Base-by-base conservation (phyloP, 2,797 vertebrate species). In the Alca torda region DNA sequence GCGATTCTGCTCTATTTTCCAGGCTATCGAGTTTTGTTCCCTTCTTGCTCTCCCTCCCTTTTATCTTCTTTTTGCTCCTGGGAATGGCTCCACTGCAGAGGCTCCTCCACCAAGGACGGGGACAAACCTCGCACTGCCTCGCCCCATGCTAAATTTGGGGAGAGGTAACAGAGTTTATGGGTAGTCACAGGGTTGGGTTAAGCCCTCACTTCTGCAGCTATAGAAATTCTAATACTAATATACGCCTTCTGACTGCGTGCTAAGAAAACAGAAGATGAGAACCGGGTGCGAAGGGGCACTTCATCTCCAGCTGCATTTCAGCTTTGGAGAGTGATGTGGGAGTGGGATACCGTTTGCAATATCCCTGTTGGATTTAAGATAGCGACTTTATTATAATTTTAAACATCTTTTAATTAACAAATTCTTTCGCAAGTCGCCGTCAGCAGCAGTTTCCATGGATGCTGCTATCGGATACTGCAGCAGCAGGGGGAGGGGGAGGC, bases 351-450 rank as follows among this genome's bases (percentile, higher is more conserved):
- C 0, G 0, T 60, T 91, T 67, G 53, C 78, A 93, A 82, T 67
- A 94, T 53, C 84, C 84, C 75, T 25, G 20, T 25, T 85, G 84
- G 86, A 92, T 90, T 92, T 93, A 85, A 93, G 78, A 90, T 63
- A 95, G 84, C 2, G 6, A 85, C 63, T 93, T 82, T 83, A 95
- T 93, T 93, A 64, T 33, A 79, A 76, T 87, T 94, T 90, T 60
- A 90, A 95, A 93, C 57, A 74, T 77, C 56, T 95, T 94, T 89
- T 95, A 94, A 96, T 94, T 94, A 96, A 87, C 45, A 60, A 95
- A 77, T 87, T 70, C 60, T 93, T 94, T 67, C 56, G 51, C 82
- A 87, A 92, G 81, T 75, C 54, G 54, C 87, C 0, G 2, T 73
- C 78, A 77, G 89, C 16, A 11, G 72, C 4, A 3, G 92, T 96